These are phyloP conservation scores for Cebus imitator DNA, from an alignment of 2,113 vertebrate species.

Conservation along the genomic window DNA sequence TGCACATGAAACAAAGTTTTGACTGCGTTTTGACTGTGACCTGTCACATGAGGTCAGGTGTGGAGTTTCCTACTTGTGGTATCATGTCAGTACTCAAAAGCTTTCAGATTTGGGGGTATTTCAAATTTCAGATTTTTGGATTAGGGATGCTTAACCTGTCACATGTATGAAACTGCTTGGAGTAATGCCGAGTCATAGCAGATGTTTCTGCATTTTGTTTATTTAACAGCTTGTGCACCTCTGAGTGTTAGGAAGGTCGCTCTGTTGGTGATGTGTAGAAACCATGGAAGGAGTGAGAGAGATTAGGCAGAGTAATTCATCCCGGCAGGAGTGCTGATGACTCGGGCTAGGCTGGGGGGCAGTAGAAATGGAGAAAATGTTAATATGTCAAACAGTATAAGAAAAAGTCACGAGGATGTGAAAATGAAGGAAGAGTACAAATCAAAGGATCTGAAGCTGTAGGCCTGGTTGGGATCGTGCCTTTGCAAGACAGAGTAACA, in stretches of 20 bases:
- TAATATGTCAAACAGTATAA: background rate
- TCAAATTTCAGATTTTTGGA: background rate
- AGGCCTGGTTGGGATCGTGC: background rate
- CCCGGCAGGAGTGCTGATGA: too few relatives aligned
- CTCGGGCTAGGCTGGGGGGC: background rate
- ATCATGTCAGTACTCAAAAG: background rate
- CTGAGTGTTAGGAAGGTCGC: accelerated
- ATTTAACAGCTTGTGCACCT: background rate
- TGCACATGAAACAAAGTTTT: background rate
- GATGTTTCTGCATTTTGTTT: background rate
- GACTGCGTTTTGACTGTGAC: background rate
- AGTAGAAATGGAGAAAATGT: background rate
- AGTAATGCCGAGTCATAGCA: too few relatives aligned
- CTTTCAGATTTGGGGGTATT: background rate
- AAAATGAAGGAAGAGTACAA: background rate
- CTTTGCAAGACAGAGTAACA: background rate
- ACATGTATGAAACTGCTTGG: background rate
- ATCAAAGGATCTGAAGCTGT: background rate
- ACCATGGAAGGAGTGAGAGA: accelerated
- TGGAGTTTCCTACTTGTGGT: background rate
- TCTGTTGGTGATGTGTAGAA: background rate
- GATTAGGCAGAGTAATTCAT: background rate
- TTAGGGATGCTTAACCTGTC: background rate
- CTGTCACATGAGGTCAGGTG: background rate
- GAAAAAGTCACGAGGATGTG: background rate